Base-by-base conservation (phyloP, 2,888 invertebrate genomes). In the Callyntrura guangdongensis region DNA sequence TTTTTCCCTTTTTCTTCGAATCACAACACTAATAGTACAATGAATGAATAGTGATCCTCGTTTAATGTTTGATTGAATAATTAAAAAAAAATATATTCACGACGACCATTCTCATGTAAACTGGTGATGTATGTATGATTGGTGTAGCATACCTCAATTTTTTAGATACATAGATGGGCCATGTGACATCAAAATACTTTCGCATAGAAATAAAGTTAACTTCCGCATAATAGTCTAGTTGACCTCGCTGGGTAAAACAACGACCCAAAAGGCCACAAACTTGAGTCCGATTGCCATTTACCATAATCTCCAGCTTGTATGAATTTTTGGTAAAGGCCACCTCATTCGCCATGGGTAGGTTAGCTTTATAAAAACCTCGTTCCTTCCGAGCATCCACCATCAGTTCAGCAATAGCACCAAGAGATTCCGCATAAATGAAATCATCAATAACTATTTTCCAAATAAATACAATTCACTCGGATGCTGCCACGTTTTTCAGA, bases 141-240 rank as follows among this genome's bases (percentile, higher is more conserved):
- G n/a, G n/a, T n/a, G n/a, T n/a, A n/a, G n/a, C n/a, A 36, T 11
- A 89, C 83, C 83, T 85, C 22, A 90, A 61, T 5, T 86, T 86
- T 56, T 86, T 90, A 0, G 61, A 20, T 0, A 74, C 86, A 86
- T 82, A 90, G 0, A 90, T 36, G 0, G 90, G 82, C 90, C 90
- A 90, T 12, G 47, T 49, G 12, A 17, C 3, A 64, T 86, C 86
- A 64, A 90, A 90, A 59, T 69, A 90, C 11, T 59, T 85, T 25
- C 90, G 2, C 69, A 90, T 47, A 25, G 56, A 22, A 11, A 0
- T 1, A 5, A 25, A 47, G 6, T 61, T 64, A 4, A 90, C 86
- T 72, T 90, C 82, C 1, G 90, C 81, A 17, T 36, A 90, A 22
- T 90, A 90, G 12, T 90, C 90, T 0, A 90, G 82, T 74, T 86